A percentile compares a stretch with the other conserved stretches of the same genome.
Conservation (phyloP, 1,140 invertebrate species). For the Rhopalosiphum maidis region DNA sequence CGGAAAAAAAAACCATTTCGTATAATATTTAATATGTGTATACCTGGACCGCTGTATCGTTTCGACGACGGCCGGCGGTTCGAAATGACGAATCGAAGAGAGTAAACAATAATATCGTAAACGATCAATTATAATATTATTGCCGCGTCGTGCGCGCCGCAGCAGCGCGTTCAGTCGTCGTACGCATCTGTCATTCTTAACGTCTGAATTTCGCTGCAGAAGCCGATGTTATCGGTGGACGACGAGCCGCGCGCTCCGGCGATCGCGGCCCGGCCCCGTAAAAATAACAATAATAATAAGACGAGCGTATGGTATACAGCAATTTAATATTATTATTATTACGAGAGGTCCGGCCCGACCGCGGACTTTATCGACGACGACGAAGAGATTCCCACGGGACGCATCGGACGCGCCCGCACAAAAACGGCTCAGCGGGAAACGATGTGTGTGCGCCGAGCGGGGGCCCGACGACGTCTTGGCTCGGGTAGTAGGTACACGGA, state of each 20-base stretch:
- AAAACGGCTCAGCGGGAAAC: slow-evolving; percentile 37
- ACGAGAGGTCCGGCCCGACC: neutral
- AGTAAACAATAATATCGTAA: slow-evolving; percentile 26
- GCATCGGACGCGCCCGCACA: neutral
- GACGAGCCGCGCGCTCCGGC: neutral
- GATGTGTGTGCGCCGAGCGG: neutral
- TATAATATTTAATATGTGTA: too few species aligned
- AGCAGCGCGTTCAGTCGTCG: neutral
- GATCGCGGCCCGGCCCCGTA: neutral
- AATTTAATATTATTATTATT: neutral
- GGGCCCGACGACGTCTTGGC: neutral
- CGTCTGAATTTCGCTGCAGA: slow-evolving; percentile 45
- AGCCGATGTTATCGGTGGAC: slow-evolving; percentile 3
- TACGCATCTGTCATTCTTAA: slow-evolving; percentile 55
- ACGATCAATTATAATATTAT: neutral
- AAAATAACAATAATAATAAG: too few species aligned
- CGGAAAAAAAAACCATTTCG: too few species aligned
- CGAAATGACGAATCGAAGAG: slow-evolving; percentile 28
- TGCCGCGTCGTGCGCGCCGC: neutral
- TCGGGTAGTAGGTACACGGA: neutral
- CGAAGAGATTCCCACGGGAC: slow-evolving; percentile 30
- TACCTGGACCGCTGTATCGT: neutral
- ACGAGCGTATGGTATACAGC: neutral
- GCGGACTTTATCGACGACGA: neutral
- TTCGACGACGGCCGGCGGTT: neutral